phyloP scores from a whole-genome alignment of 2,888 invertebrate species.

The Calliphora vomitoria region DNA sequence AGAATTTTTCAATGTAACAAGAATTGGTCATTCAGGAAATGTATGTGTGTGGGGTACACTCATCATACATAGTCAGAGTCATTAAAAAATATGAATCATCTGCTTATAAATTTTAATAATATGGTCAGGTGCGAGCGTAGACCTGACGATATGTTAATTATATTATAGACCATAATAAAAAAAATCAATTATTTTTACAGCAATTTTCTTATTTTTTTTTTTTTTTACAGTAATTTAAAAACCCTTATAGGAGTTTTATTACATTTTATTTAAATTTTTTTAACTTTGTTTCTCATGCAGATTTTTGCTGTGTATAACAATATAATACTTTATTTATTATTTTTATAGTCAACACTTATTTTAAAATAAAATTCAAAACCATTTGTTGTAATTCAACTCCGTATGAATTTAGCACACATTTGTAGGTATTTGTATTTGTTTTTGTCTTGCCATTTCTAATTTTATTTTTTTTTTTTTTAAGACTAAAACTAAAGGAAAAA shows the following conservation, averaged over 20 bases:
- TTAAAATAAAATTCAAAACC: constrained; percentile 31
- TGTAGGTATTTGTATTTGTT: constrained; percentile 5
- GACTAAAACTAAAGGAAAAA: constrained; percentile 30
- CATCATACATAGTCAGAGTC: neutral
- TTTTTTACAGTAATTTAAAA: neutral
- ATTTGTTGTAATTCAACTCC: constrained; percentile 46
- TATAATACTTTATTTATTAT: neutral
- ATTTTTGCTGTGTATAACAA: neutral
- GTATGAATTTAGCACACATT: constrained; percentile 44
- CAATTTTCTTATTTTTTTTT: neutral
- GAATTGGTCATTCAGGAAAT: constrained; percentile 57
- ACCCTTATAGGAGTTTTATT: too few relatives aligned
- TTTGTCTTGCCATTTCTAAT: constrained; percentile 46
- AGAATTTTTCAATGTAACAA: constrained; percentile 1
- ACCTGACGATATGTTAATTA: neutral
- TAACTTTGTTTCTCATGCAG: too few relatives aligned
- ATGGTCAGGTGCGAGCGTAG: constrained; percentile 5
- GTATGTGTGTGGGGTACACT: constrained; percentile 4
- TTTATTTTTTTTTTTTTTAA: too few relatives aligned
- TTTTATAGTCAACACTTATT: neutral
- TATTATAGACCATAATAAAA: neutral
- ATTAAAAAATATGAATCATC: constrained; percentile 22
- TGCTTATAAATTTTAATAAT: neutral
- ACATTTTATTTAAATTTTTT: too few relatives aligned
- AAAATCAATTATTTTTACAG: neutral